Conservation (phyloP, 2,888 invertebrate species). For the Himalopsyche anomala region DNA sequence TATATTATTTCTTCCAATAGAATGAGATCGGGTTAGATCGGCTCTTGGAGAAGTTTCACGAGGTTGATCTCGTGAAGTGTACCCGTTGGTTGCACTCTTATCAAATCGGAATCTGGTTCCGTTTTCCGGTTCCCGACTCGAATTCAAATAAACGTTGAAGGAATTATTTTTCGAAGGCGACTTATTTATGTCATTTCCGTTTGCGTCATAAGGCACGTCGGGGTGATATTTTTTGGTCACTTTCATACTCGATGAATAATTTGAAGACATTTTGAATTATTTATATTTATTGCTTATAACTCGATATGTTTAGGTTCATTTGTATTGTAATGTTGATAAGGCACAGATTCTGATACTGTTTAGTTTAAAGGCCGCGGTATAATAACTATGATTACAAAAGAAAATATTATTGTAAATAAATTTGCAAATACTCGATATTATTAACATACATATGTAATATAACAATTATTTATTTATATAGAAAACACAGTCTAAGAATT, state of each 20-base stretch:
- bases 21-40: neutral
- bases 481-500: no score
- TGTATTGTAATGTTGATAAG: constrained; percentile 43
- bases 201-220: constrained; percentile 51
- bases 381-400: neutral
- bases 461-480: no score
- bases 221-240: constrained; percentile 51
- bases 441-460: neutral
- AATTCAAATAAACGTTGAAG: constrained; percentile 51
- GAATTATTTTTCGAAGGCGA: constrained; percentile 38
- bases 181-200: constrained; percentile 32
- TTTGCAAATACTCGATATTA: neutral
- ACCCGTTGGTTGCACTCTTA: constrained; percentile 41
- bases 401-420: neutral
- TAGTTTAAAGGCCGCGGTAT: constrained; percentile 29
- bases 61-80: neutral
- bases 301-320: constrained; percentile 24
- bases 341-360: constrained; percentile 21
- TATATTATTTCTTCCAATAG: constrained; percentile 28
- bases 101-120: constrained; percentile 34
- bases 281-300: neutral
- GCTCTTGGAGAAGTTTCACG: constrained; percentile 27
- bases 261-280: constrained; percentile 48
- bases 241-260: constrained; percentile 52
- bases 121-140: constrained; percentile 43